A percentile compares a stretch with the other conserved stretches of the same genome.
Conservation (phyloP, 2,797 vertebrate genomes). For the Hyperoplus immaculatus region DNA sequence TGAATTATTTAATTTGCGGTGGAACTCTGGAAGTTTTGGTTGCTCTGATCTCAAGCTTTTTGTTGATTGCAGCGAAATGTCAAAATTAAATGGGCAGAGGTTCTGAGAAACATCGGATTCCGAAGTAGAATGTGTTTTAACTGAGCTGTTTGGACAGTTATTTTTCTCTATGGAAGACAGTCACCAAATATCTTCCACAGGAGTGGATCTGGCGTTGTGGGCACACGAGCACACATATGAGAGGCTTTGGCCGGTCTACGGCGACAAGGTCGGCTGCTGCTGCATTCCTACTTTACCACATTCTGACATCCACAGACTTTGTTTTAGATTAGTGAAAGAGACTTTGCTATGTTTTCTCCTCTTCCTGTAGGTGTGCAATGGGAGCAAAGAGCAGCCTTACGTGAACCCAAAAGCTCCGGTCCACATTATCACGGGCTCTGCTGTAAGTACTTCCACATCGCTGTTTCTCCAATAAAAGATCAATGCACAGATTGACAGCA, state of each 20-base stretch:
- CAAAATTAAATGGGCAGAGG: slow-evolving; percentile 32
- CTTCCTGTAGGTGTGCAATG: slow-evolving; percentile 87
- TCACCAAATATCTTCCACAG: slow-evolving; percentile 71
- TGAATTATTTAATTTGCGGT: slow-evolving; percentile 41
- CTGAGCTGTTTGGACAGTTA: slow-evolving; percentile 11
- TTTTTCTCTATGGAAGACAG: slow-evolving; percentile 3
- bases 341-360: slow-evolving; percentile 24
- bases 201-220: slow-evolving; percentile 92
- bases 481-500: slow-evolving; percentile 30
- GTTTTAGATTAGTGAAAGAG: slow-evolving; percentile 13
- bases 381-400: slow-evolving; percentile 87
- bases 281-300: slow-evolving; percentile 1
- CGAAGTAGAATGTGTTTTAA: not conserved
- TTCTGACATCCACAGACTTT: not conserved
- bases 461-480: slow-evolving; percentile 33
- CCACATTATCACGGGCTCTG: slow-evolving; percentile 93
- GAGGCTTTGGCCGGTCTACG: slow-evolving; percentile 91
- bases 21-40: slow-evolving; percentile 31
- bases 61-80: slow-evolving; percentile 34
- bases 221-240: slow-evolving; percentile 94
- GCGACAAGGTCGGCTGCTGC: slow-evolving; percentile 85
- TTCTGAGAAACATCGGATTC: slow-evolving; percentile 41
- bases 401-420: slow-evolving; percentile 90
- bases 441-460: slow-evolving; percentile 83
- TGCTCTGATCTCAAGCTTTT: slow-evolving; percentile 43